A percentile compares a stretch with the other conserved stretches of the same genome.
phyloP scores from a whole-genome alignment of 37 sponge, comb jelly and placozoan genomes.

The Haliclona indistincta region DNA sequence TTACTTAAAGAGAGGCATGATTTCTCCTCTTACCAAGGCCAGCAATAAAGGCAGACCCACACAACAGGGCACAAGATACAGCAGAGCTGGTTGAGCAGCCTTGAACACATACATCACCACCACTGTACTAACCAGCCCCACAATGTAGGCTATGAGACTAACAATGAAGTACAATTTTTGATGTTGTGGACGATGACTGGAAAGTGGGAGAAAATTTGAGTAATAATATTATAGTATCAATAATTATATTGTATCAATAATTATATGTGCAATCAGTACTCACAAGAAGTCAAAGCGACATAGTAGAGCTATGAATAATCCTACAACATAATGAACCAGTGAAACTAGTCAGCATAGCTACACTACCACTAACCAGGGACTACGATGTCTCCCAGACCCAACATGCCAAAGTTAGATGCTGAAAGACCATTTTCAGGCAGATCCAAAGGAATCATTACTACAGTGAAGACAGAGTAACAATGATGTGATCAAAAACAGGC shows the following conservation, averaged over 20 bases:
- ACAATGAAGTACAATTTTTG: conserved; percentile 81
- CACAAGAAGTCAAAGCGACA: conserved; percentile 87
- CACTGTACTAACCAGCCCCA: conserved; percentile 88
- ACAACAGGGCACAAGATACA: conserved; percentile 97
- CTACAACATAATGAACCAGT: not conserved
- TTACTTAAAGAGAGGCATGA: conserved; percentile 65
- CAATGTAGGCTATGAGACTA: conserved; percentile 86
- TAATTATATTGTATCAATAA: not conserved
- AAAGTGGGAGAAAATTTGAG: not conserved
- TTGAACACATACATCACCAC: conserved; percentile 84
- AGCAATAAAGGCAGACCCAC: conserved; percentile 83
- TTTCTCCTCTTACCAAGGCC: conserved; percentile 81
- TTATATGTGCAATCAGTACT: not conserved
- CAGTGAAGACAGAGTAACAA: no score
- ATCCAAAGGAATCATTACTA: conserved; percentile 88
- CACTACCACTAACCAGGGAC: conserved; percentile 83
- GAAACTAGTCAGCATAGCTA: not conserved
- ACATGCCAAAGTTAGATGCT: conserved; percentile 81
- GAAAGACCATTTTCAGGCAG: conserved; percentile 68
- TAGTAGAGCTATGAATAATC: conserved; percentile 90
- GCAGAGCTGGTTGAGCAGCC: conserved; percentile 97
- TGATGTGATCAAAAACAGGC: not conserved
- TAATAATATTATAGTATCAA: not conserved
- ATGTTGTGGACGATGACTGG: conserved; percentile 36
- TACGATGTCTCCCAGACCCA: conserved; percentile 98